A percentile compares a stretch with the other conserved stretches of the same genome.
phyloP scores from a whole-genome alignment of 2,888 invertebrate genomes.

The Paralinhomoeus sp. region DNA sequence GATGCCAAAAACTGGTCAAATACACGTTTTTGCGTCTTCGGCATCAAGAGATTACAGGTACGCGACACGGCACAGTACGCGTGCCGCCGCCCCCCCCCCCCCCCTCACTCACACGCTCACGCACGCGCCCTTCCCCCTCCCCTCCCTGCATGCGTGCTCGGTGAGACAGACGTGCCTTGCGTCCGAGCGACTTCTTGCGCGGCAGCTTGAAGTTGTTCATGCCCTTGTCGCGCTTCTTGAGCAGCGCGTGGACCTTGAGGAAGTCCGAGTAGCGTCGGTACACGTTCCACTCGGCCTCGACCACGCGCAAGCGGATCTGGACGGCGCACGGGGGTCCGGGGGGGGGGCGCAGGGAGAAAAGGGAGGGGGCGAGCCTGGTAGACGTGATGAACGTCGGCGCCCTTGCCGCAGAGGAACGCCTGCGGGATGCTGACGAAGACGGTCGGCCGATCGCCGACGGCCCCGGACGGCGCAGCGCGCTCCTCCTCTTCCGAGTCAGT shows the following conservation, averaged over 20 bases:
- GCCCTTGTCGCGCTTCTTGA: constrained; percentile 52
- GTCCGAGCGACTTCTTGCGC: constrained; percentile 75
- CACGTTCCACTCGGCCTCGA: constrained; percentile 81
- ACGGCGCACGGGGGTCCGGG: too few relatives aligned
- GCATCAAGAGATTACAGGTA: too few relatives aligned
- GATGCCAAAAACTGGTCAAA: too few relatives aligned
- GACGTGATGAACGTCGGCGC: constrained; percentile 56
- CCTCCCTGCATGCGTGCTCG: neutral
- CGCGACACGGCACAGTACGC: too few relatives aligned
- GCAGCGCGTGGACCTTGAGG: constrained; percentile 53
- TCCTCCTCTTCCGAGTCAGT: neutral
- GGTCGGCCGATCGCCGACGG: too few relatives aligned
- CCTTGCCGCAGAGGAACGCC: constrained; percentile 49
- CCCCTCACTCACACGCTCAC: too few relatives aligned
- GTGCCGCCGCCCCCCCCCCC: too few relatives aligned
- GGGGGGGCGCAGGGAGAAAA: neutral
- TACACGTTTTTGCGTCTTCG: too few relatives aligned
- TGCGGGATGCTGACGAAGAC: constrained; percentile 65
- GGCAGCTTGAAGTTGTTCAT: constrained; percentile 64
- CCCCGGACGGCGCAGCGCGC: too few relatives aligned
- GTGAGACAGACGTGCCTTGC: constrained; percentile 42
- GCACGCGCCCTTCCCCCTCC: too few relatives aligned
- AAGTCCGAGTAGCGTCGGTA: constrained; percentile 81
- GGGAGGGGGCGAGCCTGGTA: constrained; percentile 41
- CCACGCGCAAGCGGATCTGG: constrained; percentile 53